phyloP scores from a whole-genome alignment of 2,797 vertebrate genomes.

The Gymnoscopelus braueri region DNA sequence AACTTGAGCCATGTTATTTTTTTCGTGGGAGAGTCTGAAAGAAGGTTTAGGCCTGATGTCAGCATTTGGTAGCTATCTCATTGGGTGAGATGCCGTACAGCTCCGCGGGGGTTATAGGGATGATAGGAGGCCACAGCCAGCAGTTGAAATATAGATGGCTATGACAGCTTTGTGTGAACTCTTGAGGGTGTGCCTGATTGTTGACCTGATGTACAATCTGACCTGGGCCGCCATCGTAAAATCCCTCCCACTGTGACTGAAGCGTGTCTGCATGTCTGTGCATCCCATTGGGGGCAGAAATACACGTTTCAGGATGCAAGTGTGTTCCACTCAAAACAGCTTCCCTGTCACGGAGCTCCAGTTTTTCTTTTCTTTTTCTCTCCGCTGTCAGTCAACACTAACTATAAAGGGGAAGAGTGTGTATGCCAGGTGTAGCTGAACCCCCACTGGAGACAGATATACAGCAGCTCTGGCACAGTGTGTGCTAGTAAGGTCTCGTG shows the following conservation, averaged over 20 bases:
- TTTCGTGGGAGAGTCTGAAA: no score
- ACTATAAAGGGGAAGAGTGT: conserved; percentile 20
- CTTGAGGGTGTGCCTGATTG: no score
- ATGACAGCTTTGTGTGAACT: no score
- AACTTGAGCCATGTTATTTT: no score
- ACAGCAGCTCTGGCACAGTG: conserved; percentile 63
- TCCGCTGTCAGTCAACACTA: conserved; percentile 32
- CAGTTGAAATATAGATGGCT: no score
- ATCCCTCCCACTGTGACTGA: background rate
- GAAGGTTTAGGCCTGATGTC: no score
- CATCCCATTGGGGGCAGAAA: background rate
- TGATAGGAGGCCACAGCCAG: no score
- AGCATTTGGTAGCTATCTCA: no score
- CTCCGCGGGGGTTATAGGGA: no score
- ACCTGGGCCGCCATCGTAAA: no score
- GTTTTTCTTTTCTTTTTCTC: conserved; percentile 26
- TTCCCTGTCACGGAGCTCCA: conserved; percentile 23
- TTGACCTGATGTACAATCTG: no score
- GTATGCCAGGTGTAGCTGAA: conserved; percentile 51
- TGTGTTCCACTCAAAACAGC: conserved; percentile 9
- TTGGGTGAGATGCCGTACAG: no score
- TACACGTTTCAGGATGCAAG: conserved; percentile 4
- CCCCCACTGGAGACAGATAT: conserved; percentile 60
- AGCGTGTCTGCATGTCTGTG: background rate
- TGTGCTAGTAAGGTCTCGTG: conserved; percentile 70